phyloP scores from a whole-genome alignment of 2,797 vertebrate genomes.

The Dipus sagitta region DNA sequence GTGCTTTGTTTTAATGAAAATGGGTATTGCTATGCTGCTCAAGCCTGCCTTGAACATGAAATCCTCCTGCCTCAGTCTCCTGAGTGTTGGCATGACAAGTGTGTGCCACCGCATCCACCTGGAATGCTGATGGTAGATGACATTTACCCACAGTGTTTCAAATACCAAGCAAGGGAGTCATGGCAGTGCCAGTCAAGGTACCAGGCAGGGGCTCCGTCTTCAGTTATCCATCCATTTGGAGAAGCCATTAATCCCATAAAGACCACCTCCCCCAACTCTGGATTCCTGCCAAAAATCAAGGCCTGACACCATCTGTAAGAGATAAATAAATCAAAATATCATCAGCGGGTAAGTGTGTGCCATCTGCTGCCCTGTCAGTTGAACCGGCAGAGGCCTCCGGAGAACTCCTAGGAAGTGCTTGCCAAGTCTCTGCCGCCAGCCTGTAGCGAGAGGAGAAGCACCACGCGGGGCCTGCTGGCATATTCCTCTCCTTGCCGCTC shows the following conservation, averaged over 20 bases:
- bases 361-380: conserved; percentile 84
- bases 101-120: not conserved
- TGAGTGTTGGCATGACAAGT: not conserved
- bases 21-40: not conserved
- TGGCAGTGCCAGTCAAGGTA: not conserved
- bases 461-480: not conserved
- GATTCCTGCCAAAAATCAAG: conserved; percentile 78
- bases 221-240: conserved; percentile 49
- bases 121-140: not conserved
- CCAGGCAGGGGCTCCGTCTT: not conserved
- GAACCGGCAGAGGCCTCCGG: conserved; percentile 78
- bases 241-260: conserved; percentile 69
- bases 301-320: conserved; percentile 83
- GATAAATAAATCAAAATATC: conserved; percentile 86
- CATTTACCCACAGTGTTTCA: not conserved
- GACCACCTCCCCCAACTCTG: conserved; percentile 73
- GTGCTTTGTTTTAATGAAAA: not conserved
- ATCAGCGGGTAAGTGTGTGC: conserved; percentile 83
- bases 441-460: not conserved
- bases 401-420: conserved; percentile 69
- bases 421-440: conserved; percentile 66
- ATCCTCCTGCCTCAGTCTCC: not conserved
- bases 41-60: not conserved
- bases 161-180: not conserved
- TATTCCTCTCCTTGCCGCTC: not conserved